Evolutionary conservation across 2,797 vertebrate species (phyloP).

Genomic region (Remorina albescens): DNA sequence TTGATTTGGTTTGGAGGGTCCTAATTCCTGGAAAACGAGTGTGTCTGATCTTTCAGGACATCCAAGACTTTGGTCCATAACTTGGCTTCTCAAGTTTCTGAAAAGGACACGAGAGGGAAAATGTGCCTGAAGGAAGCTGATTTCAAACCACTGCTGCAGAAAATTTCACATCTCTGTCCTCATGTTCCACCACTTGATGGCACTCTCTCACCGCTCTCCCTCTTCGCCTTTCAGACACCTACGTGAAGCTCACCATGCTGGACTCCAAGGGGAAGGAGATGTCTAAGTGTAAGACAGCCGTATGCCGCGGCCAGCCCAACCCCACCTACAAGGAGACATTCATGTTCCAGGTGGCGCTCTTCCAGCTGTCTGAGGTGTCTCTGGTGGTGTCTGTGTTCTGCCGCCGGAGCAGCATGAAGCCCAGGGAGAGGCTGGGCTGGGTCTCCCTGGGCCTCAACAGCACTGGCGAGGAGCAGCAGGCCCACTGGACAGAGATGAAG

Average conservation of each 20-base stretch:
- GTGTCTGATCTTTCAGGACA: not conserved
- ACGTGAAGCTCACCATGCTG: slow-evolving; percentile 95
- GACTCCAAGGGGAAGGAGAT: slow-evolving; percentile 99
- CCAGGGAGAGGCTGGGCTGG: slow-evolving; percentile 95
- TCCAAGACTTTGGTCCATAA: not conserved
- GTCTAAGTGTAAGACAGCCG: slow-evolving; percentile 96
- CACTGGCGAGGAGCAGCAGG: slow-evolving; percentile 94
- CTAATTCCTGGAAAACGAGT: no score
- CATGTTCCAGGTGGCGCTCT: slow-evolving; percentile 96
- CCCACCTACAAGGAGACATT: slow-evolving; percentile 98
- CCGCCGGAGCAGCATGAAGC: slow-evolving; percentile 92
- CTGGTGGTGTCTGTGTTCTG: slow-evolving; percentile 95
- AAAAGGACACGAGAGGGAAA: not conserved
- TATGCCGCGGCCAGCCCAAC: slow-evolving; percentile 94
- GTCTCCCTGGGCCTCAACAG: slow-evolving; percentile 96
- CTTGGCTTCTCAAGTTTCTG: not conserved
- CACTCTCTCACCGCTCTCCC: slow-evolving; percentile 53
- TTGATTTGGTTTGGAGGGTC: no score
- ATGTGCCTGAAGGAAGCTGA: not conserved
- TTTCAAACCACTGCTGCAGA: not conserved
- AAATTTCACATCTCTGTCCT: slow-evolving; percentile 23
- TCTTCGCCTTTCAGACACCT: slow-evolving; percentile 88
- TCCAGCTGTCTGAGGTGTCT: slow-evolving; percentile 97
- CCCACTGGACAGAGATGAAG: slow-evolving; percentile 96
- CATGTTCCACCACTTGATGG: slow-evolving; percentile 65